Evolutionary conservation across 2,113 vertebrate species (phyloP), one percentile per base, ranked within the genome.

Genomic region (human): DNA sequence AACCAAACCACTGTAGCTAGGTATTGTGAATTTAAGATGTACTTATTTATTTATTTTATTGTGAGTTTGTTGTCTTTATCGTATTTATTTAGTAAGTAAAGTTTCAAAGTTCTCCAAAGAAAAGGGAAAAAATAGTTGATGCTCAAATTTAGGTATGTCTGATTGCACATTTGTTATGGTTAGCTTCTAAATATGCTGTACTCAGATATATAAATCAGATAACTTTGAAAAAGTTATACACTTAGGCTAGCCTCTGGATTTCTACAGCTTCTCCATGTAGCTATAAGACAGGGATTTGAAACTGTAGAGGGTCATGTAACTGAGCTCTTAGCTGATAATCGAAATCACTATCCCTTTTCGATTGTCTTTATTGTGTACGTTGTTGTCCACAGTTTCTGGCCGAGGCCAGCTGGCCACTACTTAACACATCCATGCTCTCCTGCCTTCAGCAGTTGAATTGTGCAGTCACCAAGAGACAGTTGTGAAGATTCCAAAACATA

Each of bases 331-430:
- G 8, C 23, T 73, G 11, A 81, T 11, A 3, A 32, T 72, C 50
- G 38, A 23, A 80, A n/a, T n/a, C 45, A 48, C 22, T n/a, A 27
- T 8, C 4, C 3, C 11, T 30, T 52, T 40, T 70, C 1, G 8
- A 23, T 57, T 23, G 13, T 13, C 16, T 57, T 8, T 86, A 0
- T 72, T 5, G 38, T 52, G 40, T 12, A 72, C 2, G 11, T 27
- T 27, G 3, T 32, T 32, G 43, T 32, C 1, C 64, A 14, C 7
- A 81, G 0, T 8, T 17, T 13, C 5, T 18, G 11, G 6, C 7
- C 32, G 45, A 22, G n/a, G 16, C 7, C 9, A 16, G 40, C 27
- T 14, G 10, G 0, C 10, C 61, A 80, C 23, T 9, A 48, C 1
- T 48, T 48, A 68, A 38, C 12, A 70, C 5, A 45, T 45, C 11